Evolutionary conservation across 2,113 vertebrate species (phyloP).

Genomic region (Rhinoderma darwinii): DNA sequence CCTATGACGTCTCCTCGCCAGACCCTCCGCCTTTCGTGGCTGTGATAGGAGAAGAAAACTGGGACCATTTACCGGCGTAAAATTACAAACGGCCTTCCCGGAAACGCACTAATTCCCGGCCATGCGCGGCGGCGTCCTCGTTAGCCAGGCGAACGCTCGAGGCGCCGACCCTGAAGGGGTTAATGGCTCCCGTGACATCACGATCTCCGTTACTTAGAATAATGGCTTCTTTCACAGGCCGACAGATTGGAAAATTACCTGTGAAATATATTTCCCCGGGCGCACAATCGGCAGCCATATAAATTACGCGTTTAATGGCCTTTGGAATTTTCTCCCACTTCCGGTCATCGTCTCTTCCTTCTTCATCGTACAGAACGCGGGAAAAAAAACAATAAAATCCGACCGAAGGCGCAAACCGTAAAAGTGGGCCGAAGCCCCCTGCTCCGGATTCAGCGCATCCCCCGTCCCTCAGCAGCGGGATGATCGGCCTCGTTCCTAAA

Average conservation of each 20-base stretch:
- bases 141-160: slow-evolving; percentile 64
- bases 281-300: slow-evolving; percentile 71
- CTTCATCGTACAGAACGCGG: background rate
- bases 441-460: background rate
- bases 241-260: slow-evolving; percentile 79
- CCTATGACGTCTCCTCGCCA: background rate
- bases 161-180: slow-evolving; percentile 57
- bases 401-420: no score
- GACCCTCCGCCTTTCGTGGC: no score
- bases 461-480: background rate
- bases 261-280: slow-evolving; percentile 78
- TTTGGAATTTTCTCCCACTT: slow-evolving; percentile 65
- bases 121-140: slow-evolving; percentile 39
- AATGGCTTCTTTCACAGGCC: slow-evolving; percentile 73
- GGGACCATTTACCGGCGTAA: no score
- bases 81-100: background rate
- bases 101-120: background rate
- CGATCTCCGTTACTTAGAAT: slow-evolving; percentile 71
- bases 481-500: background rate
- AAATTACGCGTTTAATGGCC: slow-evolving; percentile 76
- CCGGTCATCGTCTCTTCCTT: slow-evolving; percentile 53
- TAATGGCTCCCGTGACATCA: slow-evolving; percentile 60
- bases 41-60: no score
- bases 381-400: background rate
- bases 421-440: background rate